These are phyloP conservation scores for Chelidonichthys spinosus DNA, from an alignment of 2,797 vertebrate species.

Conservation along the genomic window DNA sequence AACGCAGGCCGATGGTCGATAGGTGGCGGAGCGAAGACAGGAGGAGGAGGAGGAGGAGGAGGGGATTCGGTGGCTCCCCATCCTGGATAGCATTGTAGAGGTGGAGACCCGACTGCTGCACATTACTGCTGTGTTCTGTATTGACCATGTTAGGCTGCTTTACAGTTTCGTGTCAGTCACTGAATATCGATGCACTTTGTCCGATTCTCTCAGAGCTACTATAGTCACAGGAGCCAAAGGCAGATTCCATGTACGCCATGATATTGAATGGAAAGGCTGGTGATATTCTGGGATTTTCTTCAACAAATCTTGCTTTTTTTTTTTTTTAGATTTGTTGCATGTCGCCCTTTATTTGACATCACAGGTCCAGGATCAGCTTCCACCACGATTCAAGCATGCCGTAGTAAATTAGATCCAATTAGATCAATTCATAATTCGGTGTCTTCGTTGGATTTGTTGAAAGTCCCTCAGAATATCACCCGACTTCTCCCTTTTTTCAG, in stretches of 20 bases:
- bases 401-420: slow-evolving; percentile 26
- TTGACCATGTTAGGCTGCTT: slow-evolving; percentile 64
- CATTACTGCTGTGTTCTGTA: slow-evolving; percentile 61
- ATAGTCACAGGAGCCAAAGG: slow-evolving; percentile 77
- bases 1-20: slow-evolving; percentile 23
- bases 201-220: slow-evolving; percentile 72
- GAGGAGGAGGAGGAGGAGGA: slow-evolving; percentile 14
- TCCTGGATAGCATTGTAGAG: slow-evolving; percentile 19
- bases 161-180: slow-evolving; percentile 70
- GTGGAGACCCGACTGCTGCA: slow-evolving; percentile 54
- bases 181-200: slow-evolving; percentile 82
- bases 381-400: not conserved
- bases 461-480: slow-evolving; percentile 1
- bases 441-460: slow-evolving; percentile 30
- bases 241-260: slow-evolving; percentile 59
- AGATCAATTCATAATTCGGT: not conserved
- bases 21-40: slow-evolving; percentile 1
- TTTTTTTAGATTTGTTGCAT: not conserved
- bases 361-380: not conserved
- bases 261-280: slow-evolving; percentile 27
- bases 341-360: not conserved
- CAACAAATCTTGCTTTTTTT: not conserved
- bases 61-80: slow-evolving; percentile 8
- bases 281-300: slow-evolving; percentile 30
- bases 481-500: slow-evolving; percentile 35